Conservation (phyloP, 2,113 vertebrate genomes). For the Erythrocercus mccallii region DNA sequence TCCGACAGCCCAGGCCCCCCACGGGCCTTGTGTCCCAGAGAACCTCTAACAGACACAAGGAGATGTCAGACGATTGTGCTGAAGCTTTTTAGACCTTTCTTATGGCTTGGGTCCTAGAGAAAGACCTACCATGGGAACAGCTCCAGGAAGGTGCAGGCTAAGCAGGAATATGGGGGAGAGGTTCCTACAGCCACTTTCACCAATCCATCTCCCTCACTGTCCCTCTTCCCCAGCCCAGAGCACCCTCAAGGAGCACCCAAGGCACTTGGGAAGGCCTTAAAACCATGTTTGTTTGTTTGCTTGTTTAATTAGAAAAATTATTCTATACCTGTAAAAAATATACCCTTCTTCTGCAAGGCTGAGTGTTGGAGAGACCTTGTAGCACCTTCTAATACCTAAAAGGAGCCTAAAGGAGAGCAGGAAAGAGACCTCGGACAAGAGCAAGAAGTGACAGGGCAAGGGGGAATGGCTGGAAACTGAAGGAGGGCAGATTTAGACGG, state of each 20-base stretch:
- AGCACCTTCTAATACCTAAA: background rate
- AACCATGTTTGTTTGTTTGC: background rate
- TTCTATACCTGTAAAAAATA: background rate
- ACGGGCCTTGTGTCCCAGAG: background rate
- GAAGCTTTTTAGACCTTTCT: background rate
- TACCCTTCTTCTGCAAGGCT: background rate
- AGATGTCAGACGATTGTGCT: background rate
- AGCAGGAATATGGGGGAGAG: background rate
- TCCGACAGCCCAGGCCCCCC: rapidly evolving
- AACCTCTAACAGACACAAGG: rapidly evolving
- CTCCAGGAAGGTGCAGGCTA: background rate
- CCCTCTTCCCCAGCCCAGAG: background rate
- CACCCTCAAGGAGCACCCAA: background rate
- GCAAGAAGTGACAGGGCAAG: background rate
- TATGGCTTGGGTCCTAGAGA: background rate
- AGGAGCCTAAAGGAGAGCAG: background rate
- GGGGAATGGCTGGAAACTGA: background rate
- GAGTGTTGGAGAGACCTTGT: background rate
- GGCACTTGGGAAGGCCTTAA: background rate
- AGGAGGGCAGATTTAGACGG: background rate
- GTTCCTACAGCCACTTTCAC: background rate
- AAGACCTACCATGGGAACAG: background rate
- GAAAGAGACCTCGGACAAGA: background rate
- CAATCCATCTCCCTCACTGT: background rate
- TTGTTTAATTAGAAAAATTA: background rate